Evolutionary conservation across 2,888 invertebrate species (phyloP).

Genomic region (Abrostola tripartita): DNA sequence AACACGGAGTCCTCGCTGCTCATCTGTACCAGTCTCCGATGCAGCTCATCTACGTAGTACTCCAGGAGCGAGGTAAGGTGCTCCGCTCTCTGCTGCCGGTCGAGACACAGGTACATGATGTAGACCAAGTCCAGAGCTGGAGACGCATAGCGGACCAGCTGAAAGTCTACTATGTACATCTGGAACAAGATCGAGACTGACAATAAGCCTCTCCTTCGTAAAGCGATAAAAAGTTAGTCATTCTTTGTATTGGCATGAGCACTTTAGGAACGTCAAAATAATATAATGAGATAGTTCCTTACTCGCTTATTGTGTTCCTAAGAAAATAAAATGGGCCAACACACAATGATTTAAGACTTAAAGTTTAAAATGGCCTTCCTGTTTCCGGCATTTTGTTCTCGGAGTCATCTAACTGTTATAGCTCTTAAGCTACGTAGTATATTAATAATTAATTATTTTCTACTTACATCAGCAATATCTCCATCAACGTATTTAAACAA

Average conservation of each 20-base stretch:
- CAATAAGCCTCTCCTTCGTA: too few relatives aligned
- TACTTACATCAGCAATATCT: slow-evolving; percentile 85
- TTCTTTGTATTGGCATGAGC: too few relatives aligned
- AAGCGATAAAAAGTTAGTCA: background rate
- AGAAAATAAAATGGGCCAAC: too few relatives aligned
- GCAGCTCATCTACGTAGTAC: slow-evolving; percentile 89
- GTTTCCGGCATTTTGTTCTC: too few relatives aligned
- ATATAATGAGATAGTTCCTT: too few relatives aligned
- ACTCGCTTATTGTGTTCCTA: too few relatives aligned
- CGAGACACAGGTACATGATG: slow-evolving; percentile 90
- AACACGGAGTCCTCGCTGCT: slow-evolving; percentile 81
- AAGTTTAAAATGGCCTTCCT: too few relatives aligned
- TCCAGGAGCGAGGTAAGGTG: slow-evolving; percentile 88
- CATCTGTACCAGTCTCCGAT: slow-evolving; percentile 86
- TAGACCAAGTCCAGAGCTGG: slow-evolving; percentile 91
- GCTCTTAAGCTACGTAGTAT: too few relatives aligned
- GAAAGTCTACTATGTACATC: slow-evolving; percentile 92
- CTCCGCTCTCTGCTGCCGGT: slow-evolving; percentile 88
- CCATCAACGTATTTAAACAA: slow-evolving; percentile 89
- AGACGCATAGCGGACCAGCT: slow-evolving; percentile 91
- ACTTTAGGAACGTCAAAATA: too few relatives aligned
- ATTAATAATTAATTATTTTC: background rate
- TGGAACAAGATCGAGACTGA: slow-evolving; percentile 61
- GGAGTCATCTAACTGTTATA: too few relatives aligned
- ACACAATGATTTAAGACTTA: too few relatives aligned